These are phyloP conservation scores for Metridium senile DNA, from an alignment of 92 coral and sea anemone genomes.

Conservation along the genomic window DNA sequence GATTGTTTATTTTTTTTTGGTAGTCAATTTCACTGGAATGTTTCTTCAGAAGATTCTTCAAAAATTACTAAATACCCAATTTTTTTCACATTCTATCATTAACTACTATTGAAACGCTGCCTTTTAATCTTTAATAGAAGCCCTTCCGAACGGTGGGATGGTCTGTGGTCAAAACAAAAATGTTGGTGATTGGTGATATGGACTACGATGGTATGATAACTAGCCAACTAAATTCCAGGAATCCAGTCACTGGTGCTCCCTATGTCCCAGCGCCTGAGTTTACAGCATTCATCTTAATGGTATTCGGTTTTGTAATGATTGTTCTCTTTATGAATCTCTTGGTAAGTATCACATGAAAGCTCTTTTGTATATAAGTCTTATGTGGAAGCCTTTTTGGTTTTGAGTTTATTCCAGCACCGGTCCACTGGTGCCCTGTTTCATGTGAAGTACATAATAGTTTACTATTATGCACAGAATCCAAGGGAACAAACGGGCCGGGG, in stretches of 20 bases:
- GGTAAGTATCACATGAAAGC: too few species aligned
- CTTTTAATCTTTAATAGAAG: too few species aligned
- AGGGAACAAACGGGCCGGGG: slow-evolving; percentile 20
- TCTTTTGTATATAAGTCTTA: not conserved
- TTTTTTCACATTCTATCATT: too few species aligned
- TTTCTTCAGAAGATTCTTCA: too few species aligned
- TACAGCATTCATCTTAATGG: slow-evolving; percentile 36
- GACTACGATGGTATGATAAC: slow-evolving; percentile 64
- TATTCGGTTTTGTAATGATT: slow-evolving; percentile 53
- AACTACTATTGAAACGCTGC: too few species aligned
- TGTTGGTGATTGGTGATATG: slow-evolving; percentile 80
- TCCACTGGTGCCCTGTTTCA: too few species aligned
- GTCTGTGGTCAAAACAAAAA: slow-evolving; percentile 67
- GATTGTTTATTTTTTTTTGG: too few species aligned
- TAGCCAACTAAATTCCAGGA: slow-evolving; percentile 7
- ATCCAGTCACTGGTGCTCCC: slow-evolving; percentile 13
- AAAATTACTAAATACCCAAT: too few species aligned
- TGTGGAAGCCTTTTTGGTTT: not conserved
- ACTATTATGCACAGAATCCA: not conserved
- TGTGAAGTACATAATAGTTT: not conserved
- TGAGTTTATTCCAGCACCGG: not conserved
- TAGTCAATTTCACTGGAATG: too few species aligned
- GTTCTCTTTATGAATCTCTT: slow-evolving; percentile 72
- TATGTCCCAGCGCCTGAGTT: slow-evolving; percentile 22
- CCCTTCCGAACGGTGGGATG: slow-evolving; percentile 47